Percentiles rank a stretch among this genome's conserved stretches.
Evolutionary conservation across 2,797 vertebrate species (phyloP).

Genomic region (Rallus crepitans): DNA sequence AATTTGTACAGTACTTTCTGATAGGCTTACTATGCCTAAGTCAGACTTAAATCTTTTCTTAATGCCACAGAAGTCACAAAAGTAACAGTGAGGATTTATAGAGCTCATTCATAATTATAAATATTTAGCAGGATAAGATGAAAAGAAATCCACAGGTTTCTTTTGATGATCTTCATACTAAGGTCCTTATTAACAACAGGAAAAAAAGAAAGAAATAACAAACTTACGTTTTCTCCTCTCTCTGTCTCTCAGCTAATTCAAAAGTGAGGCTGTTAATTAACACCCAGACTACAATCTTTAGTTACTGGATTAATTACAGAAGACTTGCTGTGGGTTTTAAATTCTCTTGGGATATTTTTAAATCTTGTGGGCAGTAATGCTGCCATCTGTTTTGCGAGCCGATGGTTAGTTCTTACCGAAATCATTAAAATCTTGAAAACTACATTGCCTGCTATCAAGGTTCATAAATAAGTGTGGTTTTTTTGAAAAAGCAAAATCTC

Average conservation of each 20-base stretch:
- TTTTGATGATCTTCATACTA: background rate
- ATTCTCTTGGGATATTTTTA: slow-evolving; percentile 68
- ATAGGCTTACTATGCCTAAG: background rate
- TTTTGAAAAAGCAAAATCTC: background rate
- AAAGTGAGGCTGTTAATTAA: slow-evolving; percentile 64
- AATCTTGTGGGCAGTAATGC: slow-evolving; percentile 59
- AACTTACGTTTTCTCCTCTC: background rate
- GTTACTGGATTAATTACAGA: slow-evolving; percentile 70
- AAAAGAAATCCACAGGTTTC: slow-evolving; percentile 35
- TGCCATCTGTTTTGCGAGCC: slow-evolving; percentile 63
- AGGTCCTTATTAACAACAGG: background rate
- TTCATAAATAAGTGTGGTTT: slow-evolving; percentile 14
- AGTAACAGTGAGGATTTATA: slow-evolving; percentile 17
- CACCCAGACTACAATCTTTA: slow-evolving; percentile 49
- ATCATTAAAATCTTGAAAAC: slow-evolving; percentile 48
- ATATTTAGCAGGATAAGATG: background rate
- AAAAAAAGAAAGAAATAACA: background rate
- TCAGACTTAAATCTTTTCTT: slow-evolving; percentile 19
- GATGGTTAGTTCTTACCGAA: slow-evolving; percentile 28
- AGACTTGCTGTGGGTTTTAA: slow-evolving; percentile 57
- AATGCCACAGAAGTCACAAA: slow-evolving; percentile 3
- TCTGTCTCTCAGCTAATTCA: slow-evolving; percentile 40
- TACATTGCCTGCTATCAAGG: background rate
- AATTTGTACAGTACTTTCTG: background rate
- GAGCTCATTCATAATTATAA: slow-evolving; percentile 34